Conservation (phyloP, 2,888 invertebrate species). For the Lithodes maja region DNA sequence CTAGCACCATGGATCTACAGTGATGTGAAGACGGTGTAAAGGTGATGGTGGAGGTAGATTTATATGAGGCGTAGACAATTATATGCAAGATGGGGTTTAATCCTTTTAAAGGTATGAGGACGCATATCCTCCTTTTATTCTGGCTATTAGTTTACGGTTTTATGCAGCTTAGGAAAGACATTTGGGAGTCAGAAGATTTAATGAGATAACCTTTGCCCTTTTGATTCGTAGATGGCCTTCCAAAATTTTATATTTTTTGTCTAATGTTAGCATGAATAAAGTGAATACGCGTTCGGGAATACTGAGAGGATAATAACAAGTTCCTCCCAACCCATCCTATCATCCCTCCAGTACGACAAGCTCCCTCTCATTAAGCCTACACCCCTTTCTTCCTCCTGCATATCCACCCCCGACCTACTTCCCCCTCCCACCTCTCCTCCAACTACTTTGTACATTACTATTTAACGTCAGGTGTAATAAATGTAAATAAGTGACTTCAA, state of each 20-base stretch:
- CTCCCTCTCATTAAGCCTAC: neutral
- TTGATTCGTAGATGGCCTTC: no score
- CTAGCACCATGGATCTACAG: neutral
- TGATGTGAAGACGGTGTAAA: neutral
- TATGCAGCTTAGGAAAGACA: no score
- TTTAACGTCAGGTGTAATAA: slow-evolving; percentile 67
- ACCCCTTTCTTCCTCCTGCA: slow-evolving; percentile 13
- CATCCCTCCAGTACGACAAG: no score
- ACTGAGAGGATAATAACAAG: neutral
- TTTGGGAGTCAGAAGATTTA: no score
- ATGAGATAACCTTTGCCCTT: no score
- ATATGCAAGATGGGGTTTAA: no score
- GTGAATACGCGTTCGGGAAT: no score
- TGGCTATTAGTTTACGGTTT: no score
- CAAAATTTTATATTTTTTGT: no score
- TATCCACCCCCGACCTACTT: neutral
- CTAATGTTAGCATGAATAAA: no score
- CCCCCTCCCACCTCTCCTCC: slow-evolving; percentile 8
- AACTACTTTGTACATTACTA: slow-evolving; percentile 63
- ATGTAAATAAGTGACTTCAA: slow-evolving; percentile 68
- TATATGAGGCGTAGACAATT: neutral
- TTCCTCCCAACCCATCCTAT: neutral
- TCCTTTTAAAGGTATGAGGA: no score
- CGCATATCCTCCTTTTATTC: no score
- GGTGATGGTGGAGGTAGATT: neutral